Conservation (phyloP, 2,888 invertebrate species). For the Caenorhabditis virilis region DNA sequence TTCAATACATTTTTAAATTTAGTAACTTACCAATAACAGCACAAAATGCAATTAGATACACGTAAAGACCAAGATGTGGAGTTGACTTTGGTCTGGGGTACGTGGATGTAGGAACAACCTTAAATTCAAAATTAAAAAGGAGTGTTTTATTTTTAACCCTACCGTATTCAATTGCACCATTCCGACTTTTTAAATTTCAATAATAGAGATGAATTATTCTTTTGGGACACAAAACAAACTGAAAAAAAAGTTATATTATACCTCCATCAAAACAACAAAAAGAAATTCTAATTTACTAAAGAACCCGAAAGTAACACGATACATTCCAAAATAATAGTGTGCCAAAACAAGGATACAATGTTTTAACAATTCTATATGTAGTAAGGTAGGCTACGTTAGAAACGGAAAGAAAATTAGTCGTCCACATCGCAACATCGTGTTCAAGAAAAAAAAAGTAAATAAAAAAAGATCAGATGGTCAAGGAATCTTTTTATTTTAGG, state of each 20-base stretch:
- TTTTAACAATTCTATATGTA: not conserved
- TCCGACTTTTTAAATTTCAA: not conserved
- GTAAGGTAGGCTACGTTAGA: too few species aligned
- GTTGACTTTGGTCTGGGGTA: conserved; percentile 2
- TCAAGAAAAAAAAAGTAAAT: too few species aligned
- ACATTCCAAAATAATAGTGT: too few species aligned
- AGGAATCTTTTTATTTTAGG: too few species aligned
- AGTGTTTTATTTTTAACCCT: too few species aligned
- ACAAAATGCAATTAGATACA: conserved; percentile 22
- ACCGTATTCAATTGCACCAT: conserved; percentile 30
- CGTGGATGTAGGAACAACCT: conserved; percentile 4
- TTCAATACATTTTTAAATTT: too few species aligned
- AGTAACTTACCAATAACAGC: conserved; percentile 18
- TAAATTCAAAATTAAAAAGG: too few species aligned
- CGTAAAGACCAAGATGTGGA: conserved; percentile 16
- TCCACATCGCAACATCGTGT: too few species aligned
- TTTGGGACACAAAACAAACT: too few species aligned
- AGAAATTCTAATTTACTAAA: not conserved
- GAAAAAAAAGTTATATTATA: conserved; percentile 2
- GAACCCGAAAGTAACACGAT: not conserved
- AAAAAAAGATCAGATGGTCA: too few species aligned
- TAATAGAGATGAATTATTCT: conserved; percentile 1
- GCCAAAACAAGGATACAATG: not conserved
- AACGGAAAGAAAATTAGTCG: too few species aligned
- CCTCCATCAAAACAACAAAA: not conserved